These are phyloP conservation scores for Philantomba maxwellii DNA, from an alignment of 2,113 vertebrate species.

Conservation along the genomic window DNA sequence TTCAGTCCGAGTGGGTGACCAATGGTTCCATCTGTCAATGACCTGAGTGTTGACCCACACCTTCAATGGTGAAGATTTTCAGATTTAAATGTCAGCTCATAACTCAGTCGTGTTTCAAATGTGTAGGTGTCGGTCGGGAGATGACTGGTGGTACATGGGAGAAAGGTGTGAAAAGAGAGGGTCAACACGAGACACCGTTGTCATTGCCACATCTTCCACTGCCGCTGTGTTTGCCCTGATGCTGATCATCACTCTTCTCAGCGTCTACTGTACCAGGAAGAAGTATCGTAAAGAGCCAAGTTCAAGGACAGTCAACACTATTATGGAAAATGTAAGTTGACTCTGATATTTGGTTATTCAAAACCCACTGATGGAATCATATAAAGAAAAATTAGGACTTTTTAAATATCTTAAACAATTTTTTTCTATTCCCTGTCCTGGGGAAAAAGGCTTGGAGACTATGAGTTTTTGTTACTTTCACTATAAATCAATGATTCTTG, in stretches of 20 bases:
- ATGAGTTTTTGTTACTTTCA: neutral
- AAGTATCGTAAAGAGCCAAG: conserved; percentile 59
- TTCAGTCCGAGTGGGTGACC: neutral
- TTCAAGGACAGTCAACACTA: rapidly evolving
- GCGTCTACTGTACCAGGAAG: conserved; percentile 71
- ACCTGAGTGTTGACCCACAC: neutral
- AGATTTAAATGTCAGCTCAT: neutral
- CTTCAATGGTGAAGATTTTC: neutral
- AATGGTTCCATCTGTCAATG: neutral
- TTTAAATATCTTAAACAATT: neutral
- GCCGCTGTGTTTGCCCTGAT: conserved; percentile 76
- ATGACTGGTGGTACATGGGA: conserved; percentile 90
- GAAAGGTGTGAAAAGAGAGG: conserved; percentile 85
- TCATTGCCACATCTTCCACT: conserved; percentile 78
- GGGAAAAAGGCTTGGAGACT: neutral
- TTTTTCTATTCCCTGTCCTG: neutral
- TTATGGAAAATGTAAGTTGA: conserved; percentile 72
- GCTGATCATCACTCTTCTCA: conserved; percentile 78
- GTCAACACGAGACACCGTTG: conserved; percentile 75
- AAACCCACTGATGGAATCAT: neutral
- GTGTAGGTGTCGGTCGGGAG: conserved; percentile 84
- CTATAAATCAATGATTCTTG: neutral
- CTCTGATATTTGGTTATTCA: neutral
- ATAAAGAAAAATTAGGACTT: neutral
- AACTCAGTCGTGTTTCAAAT: neutral